Base-by-base conservation (phyloP, 2,113 vertebrate genomes). In the Elachura formosa region DNA sequence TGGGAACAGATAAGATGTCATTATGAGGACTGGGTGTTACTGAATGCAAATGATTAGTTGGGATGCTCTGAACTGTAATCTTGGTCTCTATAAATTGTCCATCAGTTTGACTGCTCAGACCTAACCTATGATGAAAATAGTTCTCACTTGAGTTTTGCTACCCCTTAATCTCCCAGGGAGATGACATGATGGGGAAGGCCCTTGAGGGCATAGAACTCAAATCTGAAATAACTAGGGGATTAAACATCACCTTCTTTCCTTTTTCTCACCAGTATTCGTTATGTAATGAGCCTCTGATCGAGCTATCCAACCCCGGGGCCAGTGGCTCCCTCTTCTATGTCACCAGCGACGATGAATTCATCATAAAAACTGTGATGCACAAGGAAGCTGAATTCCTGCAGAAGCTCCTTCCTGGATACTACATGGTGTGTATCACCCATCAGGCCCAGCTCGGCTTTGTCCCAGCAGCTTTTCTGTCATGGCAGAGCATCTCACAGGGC, bases 321-420 rank as follows among this genome's bases (percentile, higher is more conserved):
- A 99, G 99, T 0, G 99, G 99, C 76, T 99, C 99, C 4, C 98
- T 99, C 74, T 99, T 99, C 98, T 99, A 99, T 31, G 98, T 99
- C 71, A 99, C 99, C 36, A 99, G 98, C 69, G 99, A 99, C 4
- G 99, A 99, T 7, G 99, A 99, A 96, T 99, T 99, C 97, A 99
- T 99, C 97, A 99, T 99, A 95, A 99, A 99, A 97, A 99, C 99
- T 0, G 99, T 99, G 94, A 99, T 99, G 99, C 99, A 99, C 97
- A 99, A 99, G 93, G 99, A 99, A 94, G 99, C 99, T 0, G 99
- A 99, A 91, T 99, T 99, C 97, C 97, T 99, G 29, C 99, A 99
- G 98, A 99, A 99, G 89, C 98, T 99, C 85, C 98, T 99, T 55
- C 99, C 99, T 4, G 99, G 99, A 89, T 99, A 99, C 98, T 99